These are phyloP conservation scores for Ectemnius continuus DNA, from an alignment of 2,888 invertebrate genomes.

Conservation along the genomic window DNA sequence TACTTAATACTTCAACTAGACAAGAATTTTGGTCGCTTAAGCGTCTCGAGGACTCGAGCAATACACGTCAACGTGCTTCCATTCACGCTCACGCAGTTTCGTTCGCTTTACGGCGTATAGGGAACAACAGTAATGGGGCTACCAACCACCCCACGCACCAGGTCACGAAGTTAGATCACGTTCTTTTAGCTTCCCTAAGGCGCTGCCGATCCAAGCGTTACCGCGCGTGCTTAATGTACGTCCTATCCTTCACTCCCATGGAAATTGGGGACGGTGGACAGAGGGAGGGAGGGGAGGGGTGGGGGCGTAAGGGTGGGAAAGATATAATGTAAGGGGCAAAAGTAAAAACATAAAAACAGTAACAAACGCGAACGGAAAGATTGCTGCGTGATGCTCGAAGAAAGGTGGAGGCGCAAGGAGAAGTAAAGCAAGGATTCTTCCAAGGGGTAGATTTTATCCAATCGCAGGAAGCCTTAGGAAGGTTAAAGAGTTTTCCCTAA, in stretches of 20 bases:
- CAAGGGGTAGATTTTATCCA: slow-evolving; percentile 18
- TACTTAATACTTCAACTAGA: slow-evolving; percentile 20
- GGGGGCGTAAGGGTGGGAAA: neutral
- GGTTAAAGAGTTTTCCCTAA: slow-evolving; percentile 20
- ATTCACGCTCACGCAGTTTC: neutral
- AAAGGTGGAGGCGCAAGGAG: no score
- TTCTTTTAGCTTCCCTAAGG: slow-evolving; percentile 24
- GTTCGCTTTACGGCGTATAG: slow-evolving; percentile 11
- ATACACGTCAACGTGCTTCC: slow-evolving; percentile 38
- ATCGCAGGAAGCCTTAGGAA: slow-evolving; percentile 27
- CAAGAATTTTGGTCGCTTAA: slow-evolving; percentile 29
- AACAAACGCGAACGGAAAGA: no score
- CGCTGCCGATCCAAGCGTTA: slow-evolving; percentile 4
- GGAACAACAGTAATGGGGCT: slow-evolving; percentile 12
- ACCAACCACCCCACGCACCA: slow-evolving; percentile 15
- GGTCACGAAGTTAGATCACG: slow-evolving; percentile 20
- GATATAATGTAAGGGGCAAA: neutral
- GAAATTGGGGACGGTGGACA: neutral
- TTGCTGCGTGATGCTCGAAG: no score
- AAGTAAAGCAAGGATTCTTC: neutral
- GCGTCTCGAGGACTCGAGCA: slow-evolving; percentile 5
- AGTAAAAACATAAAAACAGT: neutral
- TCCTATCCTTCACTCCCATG: neutral
- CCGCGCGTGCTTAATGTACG: neutral
- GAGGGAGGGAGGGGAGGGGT: neutral